Percentiles rank a stretch among this genome's conserved stretches.
Evolutionary conservation across 1,140 invertebrate species (phyloP).

Genomic region (Panagrolaimus sp.): DNA sequence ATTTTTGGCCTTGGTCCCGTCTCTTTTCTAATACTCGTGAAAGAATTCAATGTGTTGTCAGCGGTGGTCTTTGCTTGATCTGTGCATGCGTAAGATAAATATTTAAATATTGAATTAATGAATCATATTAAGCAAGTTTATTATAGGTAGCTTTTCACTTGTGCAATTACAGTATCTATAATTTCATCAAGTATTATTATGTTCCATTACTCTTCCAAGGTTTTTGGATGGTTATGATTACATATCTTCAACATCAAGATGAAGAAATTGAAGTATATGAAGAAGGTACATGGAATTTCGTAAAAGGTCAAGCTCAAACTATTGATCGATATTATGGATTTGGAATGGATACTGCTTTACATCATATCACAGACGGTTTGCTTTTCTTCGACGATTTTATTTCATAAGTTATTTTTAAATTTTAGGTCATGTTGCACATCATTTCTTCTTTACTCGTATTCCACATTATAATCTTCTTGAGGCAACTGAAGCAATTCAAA

Average conservation of each 20-base stretch:
- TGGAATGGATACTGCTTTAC: conserved; percentile 59
- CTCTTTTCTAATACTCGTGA: conserved; percentile 50
- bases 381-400: background rate
- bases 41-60: conserved; percentile 49
- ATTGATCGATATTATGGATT: conserved; percentile 60
- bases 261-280: conserved; percentile 60
- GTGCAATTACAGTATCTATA: conserved; percentile 47
- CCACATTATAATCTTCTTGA: conserved; percentile 61
- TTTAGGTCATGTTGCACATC: conserved; percentile 60
- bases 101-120: background rate
- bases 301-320: conserved; percentile 60
- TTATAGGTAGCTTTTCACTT: conserved; percentile 47
- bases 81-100: conserved; percentile 39
- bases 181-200: conserved; percentile 58
- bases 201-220: conserved; percentile 59
- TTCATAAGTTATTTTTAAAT: background rate
- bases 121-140: conserved; percentile 7
- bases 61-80: conserved; percentile 31
- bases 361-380: conserved; percentile 59
- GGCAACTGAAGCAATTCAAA: conserved; percentile 56
- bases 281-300: conserved; percentile 59
- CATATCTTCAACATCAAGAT: conserved; percentile 61
- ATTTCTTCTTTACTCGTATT: conserved; percentile 60
- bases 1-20: conserved; percentile 49
- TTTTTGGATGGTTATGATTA: conserved; percentile 58